Evolutionary conservation across 2,113 vertebrate genomes (phyloP), one percentile per base, ranked within the genome.

Genomic region (Silurus meridionalis): DNA sequence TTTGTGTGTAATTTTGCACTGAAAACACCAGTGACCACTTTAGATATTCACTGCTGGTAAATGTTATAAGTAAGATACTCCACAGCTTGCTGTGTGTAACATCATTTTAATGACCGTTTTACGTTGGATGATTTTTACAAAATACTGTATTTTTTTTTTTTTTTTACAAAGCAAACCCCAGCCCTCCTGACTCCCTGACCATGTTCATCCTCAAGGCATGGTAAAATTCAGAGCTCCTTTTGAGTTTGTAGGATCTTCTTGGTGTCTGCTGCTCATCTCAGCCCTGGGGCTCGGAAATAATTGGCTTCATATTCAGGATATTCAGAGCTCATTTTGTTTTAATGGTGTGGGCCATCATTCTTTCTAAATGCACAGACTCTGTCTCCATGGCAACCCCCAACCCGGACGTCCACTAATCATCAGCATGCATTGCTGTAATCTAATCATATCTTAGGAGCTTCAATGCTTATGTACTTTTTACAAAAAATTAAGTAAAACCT

Each of bases 261-360:
- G 7, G 1, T 8, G 53, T 58, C 52, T n/a, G 19, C n/a, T 81
- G 23, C 46, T 23, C 55, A 37, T 21, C 85, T 21, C 58, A 86
- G 79, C 85, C 85, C 46, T 75, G 19, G 48, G 80, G 85, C 85
- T 37, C 14, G 46, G 79, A 61, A 86, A 63, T 86, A 81, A 86
- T 81, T 72, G 79, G 53, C 53, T 75, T 75, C 57, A 55, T 75
- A 37, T 64, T 74, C 80, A 63, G 55, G 46, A 60, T n/a, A n/a
- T 52, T 53, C 57, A 9, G 66, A 72, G 85, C 66, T 82, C 67
- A 50, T 86, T 82, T 28, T n/a, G 57, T 82, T 74, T 86, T 82
- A 71, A 61, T 74, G 80, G 66, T 57, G 63, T 21, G 37, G 57
- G 57, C 69, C 71, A 75, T 75, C 83, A 75, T 10, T 55, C 69